Evolutionary conservation across 2,113 vertebrate species (phyloP).

Genomic region (Corythaeola cristata): DNA sequence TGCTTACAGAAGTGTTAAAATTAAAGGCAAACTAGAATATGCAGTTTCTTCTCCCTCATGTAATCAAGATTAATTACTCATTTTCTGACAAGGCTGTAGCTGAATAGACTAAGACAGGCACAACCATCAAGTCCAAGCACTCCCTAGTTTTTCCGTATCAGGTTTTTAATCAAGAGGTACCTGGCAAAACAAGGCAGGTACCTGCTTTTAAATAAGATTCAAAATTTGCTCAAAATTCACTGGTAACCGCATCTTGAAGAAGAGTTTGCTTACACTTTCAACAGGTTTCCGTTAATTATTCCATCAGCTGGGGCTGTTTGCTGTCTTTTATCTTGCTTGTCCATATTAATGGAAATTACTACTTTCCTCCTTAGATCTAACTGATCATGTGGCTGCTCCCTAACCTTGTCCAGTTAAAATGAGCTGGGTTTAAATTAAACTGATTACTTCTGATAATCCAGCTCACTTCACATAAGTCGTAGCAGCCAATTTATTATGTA

Average conservation of each 20-base stretch:
- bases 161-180: background rate
- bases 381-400: background rate
- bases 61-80: background rate
- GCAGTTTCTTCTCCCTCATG: background rate
- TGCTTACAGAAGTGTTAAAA: background rate
- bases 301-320: background rate
- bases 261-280: background rate
- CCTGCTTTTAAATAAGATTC: background rate
- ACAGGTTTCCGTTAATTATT: background rate
- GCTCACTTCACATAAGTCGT: background rate
- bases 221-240: background rate
- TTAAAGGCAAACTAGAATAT: background rate
- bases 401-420: conserved; percentile 21
- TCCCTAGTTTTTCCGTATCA: background rate
- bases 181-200: background rate
- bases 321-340: background rate
- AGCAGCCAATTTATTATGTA: background rate
- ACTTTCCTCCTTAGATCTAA: background rate
- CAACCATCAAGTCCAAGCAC: background rate
- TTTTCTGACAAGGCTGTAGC: background rate
- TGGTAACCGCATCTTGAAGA: background rate
- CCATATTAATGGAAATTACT: background rate
- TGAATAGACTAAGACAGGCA: background rate
- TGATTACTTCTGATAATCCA: background rate
- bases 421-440: conserved; percentile 32